Base-by-base conservation (phyloP, 2,113 vertebrate genomes). In the Ornithorhynchus anatinus region DNA sequence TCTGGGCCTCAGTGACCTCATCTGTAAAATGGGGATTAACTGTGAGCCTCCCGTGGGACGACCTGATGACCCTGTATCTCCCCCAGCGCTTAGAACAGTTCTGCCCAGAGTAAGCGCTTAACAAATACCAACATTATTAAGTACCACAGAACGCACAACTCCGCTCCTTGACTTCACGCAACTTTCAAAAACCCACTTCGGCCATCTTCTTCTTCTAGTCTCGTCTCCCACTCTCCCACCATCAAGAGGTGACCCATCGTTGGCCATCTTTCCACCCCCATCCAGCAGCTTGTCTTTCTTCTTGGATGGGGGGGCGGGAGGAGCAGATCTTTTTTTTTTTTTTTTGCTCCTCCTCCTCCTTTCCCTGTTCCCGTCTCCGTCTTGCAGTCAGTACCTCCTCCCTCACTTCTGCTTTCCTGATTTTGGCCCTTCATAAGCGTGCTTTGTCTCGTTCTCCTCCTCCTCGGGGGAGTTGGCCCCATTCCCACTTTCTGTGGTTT, bases 321-420 rank as follows among this genome's bases (percentile, higher is more conserved):
- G n/a, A n/a, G n/a, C n/a, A n/a, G n/a, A n/a, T n/a, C n/a, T n/a
- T 12, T 7, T 17, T 50, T 29, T 48, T 16, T 48, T 29, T 11
- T 48, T 48, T 29, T 16, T 8, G 29, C 25, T 27, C 22, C 44
- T 22, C 7, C 10, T 27, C 10, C 27, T 57, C 62, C 53, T 56
- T 17, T 35, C 27, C 62, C 59, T 47, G 35, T 39, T 69, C 72
- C 63, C 38, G n/a, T n/a, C n/a, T n/a, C n/a, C n/a, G n/a, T n/a
- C 44, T 40, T 39, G 39, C 4, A 68, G 37, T 57, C 13, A 29
- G 40, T 22, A 54, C 59, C 67, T 56, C 35, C 22, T 1, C 5
- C 59, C 32, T 59, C 33, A 43, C 53, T 39, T 17, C 6, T 10
- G 13, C 4, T 11, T 23, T 19, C 5, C 40, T 14, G 2, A 14